These are phyloP conservation scores for Dufourea novaeangliae DNA, from an alignment of 1,140 invertebrate genomes.

Conservation along the genomic window DNA sequence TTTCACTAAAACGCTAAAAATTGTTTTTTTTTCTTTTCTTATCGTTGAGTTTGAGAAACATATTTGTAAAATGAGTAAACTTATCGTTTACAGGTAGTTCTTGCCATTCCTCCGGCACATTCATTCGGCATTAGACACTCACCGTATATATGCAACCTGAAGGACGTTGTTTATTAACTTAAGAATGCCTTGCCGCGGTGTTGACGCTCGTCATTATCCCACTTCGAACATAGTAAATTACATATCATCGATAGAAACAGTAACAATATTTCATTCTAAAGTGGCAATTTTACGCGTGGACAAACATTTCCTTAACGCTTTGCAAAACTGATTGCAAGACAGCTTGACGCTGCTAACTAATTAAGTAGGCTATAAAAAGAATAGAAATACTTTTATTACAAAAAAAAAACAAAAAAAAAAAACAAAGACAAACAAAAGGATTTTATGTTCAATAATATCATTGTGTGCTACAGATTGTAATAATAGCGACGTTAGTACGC, in stretches of 20 bases:
- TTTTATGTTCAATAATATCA: background rate
- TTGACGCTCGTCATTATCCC: background rate
- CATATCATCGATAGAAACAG: slow-evolving; percentile 6
- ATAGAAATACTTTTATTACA: background rate
- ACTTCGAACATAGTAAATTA: slow-evolving; percentile 3
- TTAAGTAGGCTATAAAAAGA: background rate
- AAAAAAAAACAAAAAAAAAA: no score
- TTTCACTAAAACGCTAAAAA: background rate
- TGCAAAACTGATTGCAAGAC: background rate
- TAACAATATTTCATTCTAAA: slow-evolving; percentile 19
- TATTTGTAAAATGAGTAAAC: slow-evolving; percentile 3
- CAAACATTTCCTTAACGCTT: slow-evolving; percentile 24
- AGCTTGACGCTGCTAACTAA: slow-evolving; percentile 10
- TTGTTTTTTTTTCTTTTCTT: background rate
- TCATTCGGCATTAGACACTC: slow-evolving; percentile 95
- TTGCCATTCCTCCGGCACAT: slow-evolving; percentile 85
- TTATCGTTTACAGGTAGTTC: slow-evolving; percentile 79
- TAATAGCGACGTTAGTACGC: background rate
- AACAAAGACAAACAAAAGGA: no score
- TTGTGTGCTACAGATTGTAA: background rate
- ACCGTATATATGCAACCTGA: slow-evolving; percentile 87
- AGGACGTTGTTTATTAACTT: slow-evolving; percentile 73
- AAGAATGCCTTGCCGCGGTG: background rate
- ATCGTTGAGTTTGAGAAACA: background rate
- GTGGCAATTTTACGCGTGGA: background rate